Percentiles rank a stretch among this genome's conserved stretches.
These are phyloP conservation scores for Desmodus rotundus DNA, from an alignment of 2,113 vertebrate species.

Conservation along the genomic window DNA sequence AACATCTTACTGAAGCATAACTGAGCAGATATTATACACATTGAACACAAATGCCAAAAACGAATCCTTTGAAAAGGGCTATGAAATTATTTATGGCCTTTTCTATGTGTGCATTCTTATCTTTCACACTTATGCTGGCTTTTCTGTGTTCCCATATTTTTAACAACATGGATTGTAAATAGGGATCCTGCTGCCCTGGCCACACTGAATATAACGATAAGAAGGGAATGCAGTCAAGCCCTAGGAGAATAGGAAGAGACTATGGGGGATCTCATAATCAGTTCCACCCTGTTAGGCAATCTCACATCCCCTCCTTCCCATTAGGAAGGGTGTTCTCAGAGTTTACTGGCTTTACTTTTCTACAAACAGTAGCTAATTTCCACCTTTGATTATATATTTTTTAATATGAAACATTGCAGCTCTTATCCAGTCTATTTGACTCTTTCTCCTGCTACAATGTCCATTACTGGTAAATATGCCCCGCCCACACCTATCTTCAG, in stretches of 20 bases:
- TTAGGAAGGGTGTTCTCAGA: background rate
- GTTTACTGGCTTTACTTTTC: background rate
- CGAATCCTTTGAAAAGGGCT: too few species aligned
- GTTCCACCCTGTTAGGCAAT: background rate
- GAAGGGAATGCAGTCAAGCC: background rate
- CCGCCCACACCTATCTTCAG: background rate
- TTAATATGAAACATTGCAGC: background rate
- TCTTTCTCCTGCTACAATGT: background rate
- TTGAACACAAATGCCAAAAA: background rate
- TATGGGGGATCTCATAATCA: background rate
- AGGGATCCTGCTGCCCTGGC: background rate
- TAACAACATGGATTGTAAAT: background rate
- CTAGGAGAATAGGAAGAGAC: background rate
- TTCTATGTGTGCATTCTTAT: fast-evolving
- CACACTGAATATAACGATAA: background rate
- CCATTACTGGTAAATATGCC: background rate
- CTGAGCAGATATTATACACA: background rate
- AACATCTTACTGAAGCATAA: background rate
- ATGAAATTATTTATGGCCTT: background rate
- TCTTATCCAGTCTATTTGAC: background rate
- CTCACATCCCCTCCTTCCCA: background rate
- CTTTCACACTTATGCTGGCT: background rate
- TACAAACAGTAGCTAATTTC: background rate
- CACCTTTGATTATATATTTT: background rate
- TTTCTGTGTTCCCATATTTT: background rate